phyloP scores from a whole-genome alignment of 2,888 invertebrate species.

The Camptogramma bilineatum region DNA sequence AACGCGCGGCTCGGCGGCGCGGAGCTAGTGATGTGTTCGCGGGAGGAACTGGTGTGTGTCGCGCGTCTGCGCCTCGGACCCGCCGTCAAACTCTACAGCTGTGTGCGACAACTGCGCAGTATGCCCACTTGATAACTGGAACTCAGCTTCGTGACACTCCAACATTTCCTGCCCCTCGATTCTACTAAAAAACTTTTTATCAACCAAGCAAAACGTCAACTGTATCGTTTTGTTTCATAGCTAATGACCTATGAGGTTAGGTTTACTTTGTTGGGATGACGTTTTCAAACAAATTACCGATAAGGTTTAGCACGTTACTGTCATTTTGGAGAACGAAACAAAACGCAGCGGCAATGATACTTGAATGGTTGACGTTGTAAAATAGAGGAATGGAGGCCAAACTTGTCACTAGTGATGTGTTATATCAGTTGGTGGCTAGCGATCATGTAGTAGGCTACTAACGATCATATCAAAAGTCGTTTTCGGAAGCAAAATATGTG shows the following conservation, averaged over 20 bases:
- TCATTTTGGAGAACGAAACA: too few relatives aligned
- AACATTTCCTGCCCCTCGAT: neutral
- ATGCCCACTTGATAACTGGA: slow-evolving; percentile 42
- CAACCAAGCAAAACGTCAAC: too few relatives aligned
- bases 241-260: too few relatives aligned
- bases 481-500: neutral
- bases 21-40: slow-evolving; percentile 92
- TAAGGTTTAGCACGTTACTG: too few relatives aligned
- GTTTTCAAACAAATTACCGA: too few relatives aligned
- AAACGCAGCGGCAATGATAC: too few relatives aligned
- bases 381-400: too few relatives aligned
- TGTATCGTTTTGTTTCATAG: too few relatives aligned
- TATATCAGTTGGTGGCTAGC: neutral
- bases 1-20: slow-evolving; percentile 90
- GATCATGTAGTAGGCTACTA: neutral
- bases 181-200: too few relatives aligned
- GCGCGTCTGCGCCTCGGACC: slow-evolving; percentile 93
- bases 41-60: slow-evolving; percentile 91
- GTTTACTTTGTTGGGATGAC: too few relatives aligned
- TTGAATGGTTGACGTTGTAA: too few relatives aligned
- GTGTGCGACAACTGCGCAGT: slow-evolving; percentile 66
- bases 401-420: neutral
- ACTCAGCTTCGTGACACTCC: neutral
- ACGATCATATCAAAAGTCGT: neutral
- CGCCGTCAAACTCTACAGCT: slow-evolving; percentile 88